phyloP scores from a whole-genome alignment of 2,797 vertebrate genomes.

The Podarcis siculus region DNA sequence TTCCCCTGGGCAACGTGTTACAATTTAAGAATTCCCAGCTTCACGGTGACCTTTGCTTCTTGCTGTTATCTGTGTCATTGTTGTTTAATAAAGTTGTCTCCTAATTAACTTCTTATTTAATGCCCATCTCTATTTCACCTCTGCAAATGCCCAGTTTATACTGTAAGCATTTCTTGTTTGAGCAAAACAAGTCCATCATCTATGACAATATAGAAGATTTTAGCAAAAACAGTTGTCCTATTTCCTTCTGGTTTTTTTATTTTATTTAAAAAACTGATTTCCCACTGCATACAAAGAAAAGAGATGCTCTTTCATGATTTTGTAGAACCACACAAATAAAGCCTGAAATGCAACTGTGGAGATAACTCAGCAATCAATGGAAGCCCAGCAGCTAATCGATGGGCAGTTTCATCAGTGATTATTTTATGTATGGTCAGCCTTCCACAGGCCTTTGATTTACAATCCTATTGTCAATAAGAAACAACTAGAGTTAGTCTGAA shows the following conservation, averaged over 20 bases:
- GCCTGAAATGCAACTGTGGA: conserved; percentile 47
- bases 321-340: conserved; percentile 60
- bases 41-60: not conserved
- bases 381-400: conserved; percentile 67
- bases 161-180: not conserved
- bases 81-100: not conserved
- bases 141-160: not conserved
- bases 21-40: not conserved
- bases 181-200: not conserved
- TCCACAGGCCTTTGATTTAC: conserved; percentile 55
- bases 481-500: conserved; percentile 46
- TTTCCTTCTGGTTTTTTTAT: not conserved
- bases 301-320: conserved; percentile 44
- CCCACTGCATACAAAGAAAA: not conserved
- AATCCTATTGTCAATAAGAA: conserved; percentile 61
- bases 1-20: not conserved
- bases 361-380: conserved; percentile 66
- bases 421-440: conserved; percentile 44
- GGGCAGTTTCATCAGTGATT: conserved; percentile 63
- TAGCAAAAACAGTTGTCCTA: not conserved
- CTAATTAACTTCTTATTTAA: not conserved
- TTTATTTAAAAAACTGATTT: not conserved
- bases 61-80: not conserved
- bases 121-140: not conserved
- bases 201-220: not conserved